phyloP scores from a whole-genome alignment of 2,113 vertebrate species.

The Thalassarche chlororhynchos region DNA sequence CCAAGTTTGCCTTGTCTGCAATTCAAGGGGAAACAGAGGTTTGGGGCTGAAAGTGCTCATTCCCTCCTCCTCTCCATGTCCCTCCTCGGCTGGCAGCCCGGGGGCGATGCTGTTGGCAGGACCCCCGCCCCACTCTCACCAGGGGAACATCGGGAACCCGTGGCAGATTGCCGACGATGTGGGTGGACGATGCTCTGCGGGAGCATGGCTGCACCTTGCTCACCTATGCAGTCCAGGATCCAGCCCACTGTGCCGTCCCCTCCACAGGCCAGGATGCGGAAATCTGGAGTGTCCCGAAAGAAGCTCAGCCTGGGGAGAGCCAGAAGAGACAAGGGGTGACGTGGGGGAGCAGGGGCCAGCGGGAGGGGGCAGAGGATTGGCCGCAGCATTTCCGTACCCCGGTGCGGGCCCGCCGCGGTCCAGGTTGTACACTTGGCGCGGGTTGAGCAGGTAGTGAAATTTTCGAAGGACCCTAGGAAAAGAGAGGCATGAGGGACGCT shows the following conservation, averaged over 20 bases:
- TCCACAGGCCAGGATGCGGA: constrained; percentile 79
- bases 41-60: neutral
- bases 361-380: neutral
- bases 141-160: rapidly evolving
- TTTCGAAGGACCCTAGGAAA: constrained; percentile 76
- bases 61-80: neutral
- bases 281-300: constrained; percentile 77
- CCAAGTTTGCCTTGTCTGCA: constrained; percentile 76
- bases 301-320: constrained; percentile 74
- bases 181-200: rapidly evolving
- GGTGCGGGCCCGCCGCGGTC: constrained; percentile 74
- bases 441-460: constrained; percentile 84
- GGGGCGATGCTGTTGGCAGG: neutral
- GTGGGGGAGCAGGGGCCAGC: rapidly evolving
- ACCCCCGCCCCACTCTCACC: rapidly evolving
- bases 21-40: neutral
- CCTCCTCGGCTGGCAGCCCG: neutral
- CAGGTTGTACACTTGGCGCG: constrained; percentile 83
- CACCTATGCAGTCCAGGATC: constrained; percentile 84
- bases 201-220: neutral
- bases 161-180: rapidly evolving
- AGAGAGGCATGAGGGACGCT: neutral
- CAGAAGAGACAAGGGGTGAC: neutral
- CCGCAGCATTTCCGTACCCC: constrained; percentile 61
- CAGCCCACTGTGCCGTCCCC: constrained; percentile 81